These are phyloP conservation scores for Macrophya annulata DNA, from an alignment of 2,888 invertebrate species.

Conservation along the genomic window DNA sequence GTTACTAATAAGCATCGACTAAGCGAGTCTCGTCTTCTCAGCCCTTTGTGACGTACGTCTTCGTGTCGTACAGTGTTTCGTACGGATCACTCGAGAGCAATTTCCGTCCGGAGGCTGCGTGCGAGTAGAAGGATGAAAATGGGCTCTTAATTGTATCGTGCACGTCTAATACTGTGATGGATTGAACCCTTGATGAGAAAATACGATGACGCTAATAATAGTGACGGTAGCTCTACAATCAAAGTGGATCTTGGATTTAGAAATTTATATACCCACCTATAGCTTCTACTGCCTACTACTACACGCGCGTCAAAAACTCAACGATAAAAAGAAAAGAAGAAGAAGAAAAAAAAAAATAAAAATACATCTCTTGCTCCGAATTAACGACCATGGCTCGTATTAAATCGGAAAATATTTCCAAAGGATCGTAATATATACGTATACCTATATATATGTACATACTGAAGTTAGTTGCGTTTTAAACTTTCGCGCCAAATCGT, in stretches of 20 bases:
- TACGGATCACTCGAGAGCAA: constrained; percentile 49
- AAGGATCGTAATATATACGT: background rate
- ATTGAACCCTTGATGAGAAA: constrained; percentile 46
- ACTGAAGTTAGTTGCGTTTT: background rate
- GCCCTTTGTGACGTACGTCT: constrained; percentile 53
- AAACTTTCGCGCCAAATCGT: constrained; percentile 47
- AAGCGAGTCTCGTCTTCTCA: constrained; percentile 56
- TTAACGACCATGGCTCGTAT: background rate
- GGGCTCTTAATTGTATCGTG: constrained; percentile 41
- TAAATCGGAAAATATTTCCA: background rate
- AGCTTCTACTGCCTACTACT: background rate
- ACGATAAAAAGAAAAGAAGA: no score
- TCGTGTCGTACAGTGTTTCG: constrained; percentile 51
- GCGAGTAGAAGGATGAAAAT: constrained; percentile 46
- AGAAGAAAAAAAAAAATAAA: no score
- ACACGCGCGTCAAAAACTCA: background rate
- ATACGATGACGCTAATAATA: constrained; percentile 43
- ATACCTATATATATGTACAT: no score
- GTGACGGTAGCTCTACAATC: constrained; percentile 32
- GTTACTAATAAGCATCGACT: constrained; percentile 75
- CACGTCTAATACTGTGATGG: constrained; percentile 48
- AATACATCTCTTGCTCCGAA: background rate
- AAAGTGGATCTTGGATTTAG: constrained; percentile 9
- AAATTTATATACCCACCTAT: background rate
- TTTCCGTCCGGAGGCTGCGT: constrained; percentile 53